Evolutionary conservation across 2,797 vertebrate species (phyloP).

Genomic region (Emys orbicularis): DNA sequence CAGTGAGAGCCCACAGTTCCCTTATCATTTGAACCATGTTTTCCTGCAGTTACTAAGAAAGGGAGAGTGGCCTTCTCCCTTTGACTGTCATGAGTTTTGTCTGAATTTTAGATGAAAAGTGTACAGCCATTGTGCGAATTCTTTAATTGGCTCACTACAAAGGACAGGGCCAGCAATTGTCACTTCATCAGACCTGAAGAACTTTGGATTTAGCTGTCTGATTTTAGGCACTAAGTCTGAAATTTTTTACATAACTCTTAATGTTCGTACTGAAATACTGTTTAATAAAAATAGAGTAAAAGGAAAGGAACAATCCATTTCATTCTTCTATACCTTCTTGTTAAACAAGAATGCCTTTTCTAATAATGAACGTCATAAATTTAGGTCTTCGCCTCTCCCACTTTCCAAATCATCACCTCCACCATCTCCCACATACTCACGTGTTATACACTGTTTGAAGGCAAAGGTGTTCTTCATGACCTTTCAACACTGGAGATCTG

Average conservation of each 20-base stretch:
- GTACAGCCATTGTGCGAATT: not conserved
- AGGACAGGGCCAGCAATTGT: not conserved
- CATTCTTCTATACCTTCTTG: not conserved
- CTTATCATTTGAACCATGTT: rapidly evolving
- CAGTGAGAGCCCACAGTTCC: rapidly evolving
- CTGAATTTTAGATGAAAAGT: not conserved
- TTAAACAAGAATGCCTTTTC: not conserved
- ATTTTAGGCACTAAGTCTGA: not conserved
- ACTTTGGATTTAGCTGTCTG: not conserved
- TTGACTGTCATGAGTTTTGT: not conserved
- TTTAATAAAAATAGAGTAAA: not conserved
- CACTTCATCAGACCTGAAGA: not conserved
- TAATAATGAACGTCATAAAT: not conserved
- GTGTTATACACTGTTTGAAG: not conserved
- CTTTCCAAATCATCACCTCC: not conserved
- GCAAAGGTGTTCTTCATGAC: not conserved
- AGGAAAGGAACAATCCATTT: not conserved
- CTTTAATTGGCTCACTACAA: not conserved
- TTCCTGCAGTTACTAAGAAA: not conserved
- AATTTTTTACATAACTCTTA: not conserved
- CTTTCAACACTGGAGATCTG: not conserved
- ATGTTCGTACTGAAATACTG: not conserved
- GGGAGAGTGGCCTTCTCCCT: not conserved
- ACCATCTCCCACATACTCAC: rapidly evolving
- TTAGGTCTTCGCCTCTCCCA: rapidly evolving